Evolutionary conservation across 2,797 vertebrate species (phyloP).

Genomic region (Acipenser oxyrinchus): DNA sequence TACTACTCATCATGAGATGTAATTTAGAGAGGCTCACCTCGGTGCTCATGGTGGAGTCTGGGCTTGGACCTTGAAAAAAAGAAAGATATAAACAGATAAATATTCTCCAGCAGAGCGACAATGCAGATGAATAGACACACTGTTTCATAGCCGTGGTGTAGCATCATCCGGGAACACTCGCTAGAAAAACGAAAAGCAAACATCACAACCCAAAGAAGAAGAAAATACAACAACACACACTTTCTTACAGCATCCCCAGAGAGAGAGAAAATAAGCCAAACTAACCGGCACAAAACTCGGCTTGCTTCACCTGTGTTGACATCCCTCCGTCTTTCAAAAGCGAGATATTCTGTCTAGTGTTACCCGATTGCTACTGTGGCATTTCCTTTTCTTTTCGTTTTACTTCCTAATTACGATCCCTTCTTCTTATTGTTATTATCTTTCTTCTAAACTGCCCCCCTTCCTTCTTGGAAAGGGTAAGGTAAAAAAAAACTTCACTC

Average conservation of each 20-base stretch:
- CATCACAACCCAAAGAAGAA: too few species aligned
- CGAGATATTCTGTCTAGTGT: neutral
- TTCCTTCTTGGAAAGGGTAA: neutral
- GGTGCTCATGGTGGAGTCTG: neutral
- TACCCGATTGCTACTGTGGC: too few species aligned
- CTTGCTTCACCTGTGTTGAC: neutral
- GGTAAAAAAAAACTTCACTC: neutral
- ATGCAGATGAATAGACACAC: too few species aligned
- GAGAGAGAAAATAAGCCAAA: neutral
- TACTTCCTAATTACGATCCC: neutral
- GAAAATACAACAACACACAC: neutral
- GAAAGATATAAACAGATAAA: too few species aligned
- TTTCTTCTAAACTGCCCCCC: neutral
- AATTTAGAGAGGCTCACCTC: neutral
- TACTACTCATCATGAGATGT: too few species aligned
- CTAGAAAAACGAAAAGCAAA: too few species aligned
- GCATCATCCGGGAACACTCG: too few species aligned
- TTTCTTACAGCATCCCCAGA: too few species aligned
- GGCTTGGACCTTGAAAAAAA: neutral
- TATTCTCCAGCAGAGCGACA: too few species aligned
- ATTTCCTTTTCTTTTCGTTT: neutral
- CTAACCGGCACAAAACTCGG: neutral
- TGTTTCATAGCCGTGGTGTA: too few species aligned
- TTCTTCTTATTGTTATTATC: neutral
- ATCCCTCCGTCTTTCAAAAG: neutral